Evolutionary conservation across 23 tunicate genomes (phyloP).

Genomic region (Halocynthia aurantium): DNA sequence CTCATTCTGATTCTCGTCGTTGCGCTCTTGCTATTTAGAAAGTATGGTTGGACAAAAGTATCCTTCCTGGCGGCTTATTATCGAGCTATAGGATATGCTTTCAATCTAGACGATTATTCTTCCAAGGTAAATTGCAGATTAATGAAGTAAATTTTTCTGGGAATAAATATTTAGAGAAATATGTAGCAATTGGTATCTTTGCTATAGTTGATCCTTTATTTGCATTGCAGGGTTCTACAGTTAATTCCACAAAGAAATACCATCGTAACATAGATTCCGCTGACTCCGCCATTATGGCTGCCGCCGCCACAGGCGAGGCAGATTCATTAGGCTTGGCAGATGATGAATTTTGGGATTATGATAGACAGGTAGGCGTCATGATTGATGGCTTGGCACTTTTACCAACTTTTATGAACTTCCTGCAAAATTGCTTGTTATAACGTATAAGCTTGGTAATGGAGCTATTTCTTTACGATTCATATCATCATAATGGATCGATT

Average conservation of each 20-base stretch:
- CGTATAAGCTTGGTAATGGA: no score
- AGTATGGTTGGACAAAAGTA: conserved; percentile 89
- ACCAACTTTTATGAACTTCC: neutral
- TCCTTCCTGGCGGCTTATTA: conserved; percentile 50
- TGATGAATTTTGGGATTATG: conserved; percentile 97
- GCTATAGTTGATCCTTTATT: neutral
- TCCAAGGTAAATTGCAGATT: conserved; percentile 62
- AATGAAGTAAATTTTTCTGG: neutral
- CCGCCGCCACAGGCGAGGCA: conserved; percentile 19
- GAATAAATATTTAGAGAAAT: neutral
- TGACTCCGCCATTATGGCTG: conserved; percentile 1
- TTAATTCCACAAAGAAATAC: conserved; percentile 68
- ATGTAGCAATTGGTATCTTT: no score
- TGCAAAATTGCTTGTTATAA: no score
- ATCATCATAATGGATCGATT: no score
- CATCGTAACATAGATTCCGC: conserved; percentile 46
- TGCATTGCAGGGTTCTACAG: conserved; percentile 72
- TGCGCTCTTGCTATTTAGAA: conserved; percentile 68
- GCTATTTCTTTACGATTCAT: no score
- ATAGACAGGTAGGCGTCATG: conserved; percentile 51
- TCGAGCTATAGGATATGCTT: conserved; percentile 45
- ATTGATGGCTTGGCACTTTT: neutral
- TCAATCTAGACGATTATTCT: conserved; percentile 74
- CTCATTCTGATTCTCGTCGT: conserved; percentile 55
- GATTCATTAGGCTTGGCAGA: conserved; percentile 24